phyloP scores from a whole-genome alignment of 1,140 invertebrate species.

The Camponotus floridanus region DNA sequence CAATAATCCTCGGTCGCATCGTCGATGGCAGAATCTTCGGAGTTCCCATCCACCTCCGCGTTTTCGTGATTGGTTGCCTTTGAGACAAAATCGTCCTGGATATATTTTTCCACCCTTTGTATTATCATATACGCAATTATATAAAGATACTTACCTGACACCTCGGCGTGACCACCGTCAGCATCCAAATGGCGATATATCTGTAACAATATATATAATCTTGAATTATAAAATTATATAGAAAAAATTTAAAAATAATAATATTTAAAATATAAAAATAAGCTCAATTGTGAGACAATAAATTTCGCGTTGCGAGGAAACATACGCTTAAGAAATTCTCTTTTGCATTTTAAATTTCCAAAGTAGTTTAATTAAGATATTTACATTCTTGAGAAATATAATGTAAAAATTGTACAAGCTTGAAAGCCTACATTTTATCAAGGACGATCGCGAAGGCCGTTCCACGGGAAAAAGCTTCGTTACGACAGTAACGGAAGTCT shows the following conservation, averaged over 20 bases:
- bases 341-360: neutral
- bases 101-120: neutral
- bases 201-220: constrained; percentile 76
- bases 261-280: neutral
- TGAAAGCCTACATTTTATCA: neutral
- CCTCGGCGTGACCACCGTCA: constrained; percentile 75
- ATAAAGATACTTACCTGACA: constrained; percentile 77
- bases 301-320: neutral
- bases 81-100: neutral
- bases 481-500: neutral
- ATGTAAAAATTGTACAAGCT: neutral
- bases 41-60: constrained; percentile 78
- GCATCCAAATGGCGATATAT: constrained; percentile 80
- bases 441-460: constrained; percentile 27
- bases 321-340: neutral
- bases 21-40: constrained; percentile 80
- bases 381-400: neutral
- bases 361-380: neutral
- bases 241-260: neutral
- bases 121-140: too few relatives aligned
- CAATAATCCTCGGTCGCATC: constrained; percentile 85
- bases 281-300: neutral
- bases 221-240: neutral
- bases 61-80: constrained; percentile 79
- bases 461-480: neutral